These are phyloP conservation scores for Brachycybe producta DNA, from an alignment of 2,888 invertebrate genomes.

Conservation along the genomic window DNA sequence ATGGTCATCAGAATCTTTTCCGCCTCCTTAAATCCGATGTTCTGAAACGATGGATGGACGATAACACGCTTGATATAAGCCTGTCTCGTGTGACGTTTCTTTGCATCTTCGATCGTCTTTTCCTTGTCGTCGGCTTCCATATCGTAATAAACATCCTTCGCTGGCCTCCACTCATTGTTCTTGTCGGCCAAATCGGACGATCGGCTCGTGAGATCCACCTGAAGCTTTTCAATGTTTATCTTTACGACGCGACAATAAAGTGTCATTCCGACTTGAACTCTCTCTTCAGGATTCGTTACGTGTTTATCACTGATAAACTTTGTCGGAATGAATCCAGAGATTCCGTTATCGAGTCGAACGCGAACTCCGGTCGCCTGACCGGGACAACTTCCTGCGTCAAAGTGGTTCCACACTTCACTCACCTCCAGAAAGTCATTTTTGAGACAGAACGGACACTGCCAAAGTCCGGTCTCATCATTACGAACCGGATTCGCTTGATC, in stretches of 20 bases:
- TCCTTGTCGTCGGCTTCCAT: slow-evolving; percentile 70
- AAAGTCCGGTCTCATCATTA: slow-evolving; percentile 84
- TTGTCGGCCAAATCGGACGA: slow-evolving; percentile 83
- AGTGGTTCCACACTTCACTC: slow-evolving; percentile 91
- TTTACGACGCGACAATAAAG: slow-evolving; percentile 70
- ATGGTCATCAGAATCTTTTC: slow-evolving; percentile 78
- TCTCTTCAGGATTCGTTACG: slow-evolving; percentile 81
- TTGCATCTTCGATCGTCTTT: slow-evolving; percentile 59
- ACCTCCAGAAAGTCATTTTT: slow-evolving; percentile 92
- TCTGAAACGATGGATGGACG: slow-evolving; percentile 93
- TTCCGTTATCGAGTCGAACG: slow-evolving; percentile 77
- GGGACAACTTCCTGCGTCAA: slow-evolving; percentile 84
- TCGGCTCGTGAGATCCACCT: slow-evolving; percentile 83
- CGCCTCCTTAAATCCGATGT: slow-evolving; percentile 84
- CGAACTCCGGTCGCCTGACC: slow-evolving; percentile 90
- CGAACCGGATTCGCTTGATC: slow-evolving; percentile 92
- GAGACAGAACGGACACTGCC: slow-evolving; percentile 96
- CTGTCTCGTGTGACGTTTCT: slow-evolving; percentile 62
- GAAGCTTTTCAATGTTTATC: slow-evolving; percentile 87
- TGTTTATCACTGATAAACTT: slow-evolving; percentile 57
- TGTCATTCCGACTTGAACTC: slow-evolving; percentile 52
- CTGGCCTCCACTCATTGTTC: slow-evolving; percentile 78
- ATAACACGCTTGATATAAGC: slow-evolving; percentile 92
- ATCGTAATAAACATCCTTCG: slow-evolving; percentile 83
- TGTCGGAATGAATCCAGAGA: slow-evolving; percentile 47